These are phyloP conservation scores for Lophotriccus pileatus DNA, from an alignment of 2,797 vertebrate genomes.

Conservation along the genomic window DNA sequence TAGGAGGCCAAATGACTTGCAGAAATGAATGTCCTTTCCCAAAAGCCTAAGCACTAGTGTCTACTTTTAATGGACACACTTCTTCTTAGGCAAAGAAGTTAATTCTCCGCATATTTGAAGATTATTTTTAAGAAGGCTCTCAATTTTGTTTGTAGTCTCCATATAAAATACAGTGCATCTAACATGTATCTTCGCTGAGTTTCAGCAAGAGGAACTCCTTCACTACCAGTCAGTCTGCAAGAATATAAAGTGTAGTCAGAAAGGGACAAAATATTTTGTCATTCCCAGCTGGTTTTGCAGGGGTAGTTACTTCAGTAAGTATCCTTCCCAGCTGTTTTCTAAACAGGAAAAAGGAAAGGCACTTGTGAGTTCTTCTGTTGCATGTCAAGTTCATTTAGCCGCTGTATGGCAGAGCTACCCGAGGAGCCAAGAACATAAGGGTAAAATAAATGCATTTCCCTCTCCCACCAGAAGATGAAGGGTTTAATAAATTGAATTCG, in stretches of 20 bases:
- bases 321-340: not conserved
- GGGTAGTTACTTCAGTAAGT: not conserved
- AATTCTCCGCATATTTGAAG: not conserved
- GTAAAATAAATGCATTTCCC: not conserved
- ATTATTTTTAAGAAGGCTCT: not conserved
- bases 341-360: not conserved
- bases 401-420: not conserved
- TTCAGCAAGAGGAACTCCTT: not conserved
- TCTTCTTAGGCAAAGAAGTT: not conserved
- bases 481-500: not conserved
- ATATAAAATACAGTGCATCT: not conserved
- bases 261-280: not conserved
- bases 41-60: not conserved
- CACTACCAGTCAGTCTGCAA: not conserved
- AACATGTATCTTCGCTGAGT: not conserved
- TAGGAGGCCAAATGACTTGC: not conserved
- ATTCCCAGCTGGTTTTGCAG: not conserved
- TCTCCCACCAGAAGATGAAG: not conserved
- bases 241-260: not conserved
- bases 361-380: not conserved
- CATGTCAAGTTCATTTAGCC: not conserved
- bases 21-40: not conserved
- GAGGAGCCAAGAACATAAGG: not conserved
- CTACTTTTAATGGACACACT: not conserved
- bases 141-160: not conserved